phyloP scores from a whole-genome alignment of 1,140 invertebrate species.

The Hycleus phaleratus region DNA sequence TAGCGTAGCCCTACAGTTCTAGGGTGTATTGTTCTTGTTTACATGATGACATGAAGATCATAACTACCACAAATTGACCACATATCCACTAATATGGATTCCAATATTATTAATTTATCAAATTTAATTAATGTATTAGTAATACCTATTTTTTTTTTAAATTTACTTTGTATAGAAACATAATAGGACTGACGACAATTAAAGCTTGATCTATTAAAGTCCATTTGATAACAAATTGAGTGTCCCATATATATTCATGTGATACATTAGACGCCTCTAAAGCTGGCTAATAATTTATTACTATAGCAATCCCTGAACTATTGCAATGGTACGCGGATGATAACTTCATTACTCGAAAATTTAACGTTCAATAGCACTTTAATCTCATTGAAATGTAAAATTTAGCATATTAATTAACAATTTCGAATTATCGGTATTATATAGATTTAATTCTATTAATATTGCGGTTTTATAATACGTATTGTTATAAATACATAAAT shows the following conservation, averaged over 20 bases:
- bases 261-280: slow-evolving; percentile 1
- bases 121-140: not conserved
- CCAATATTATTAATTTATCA: too few species aligned
- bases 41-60: slow-evolving; percentile 13
- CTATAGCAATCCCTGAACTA: not conserved
- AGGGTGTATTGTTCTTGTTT: slow-evolving; percentile 14
- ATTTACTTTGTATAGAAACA: not conserved
- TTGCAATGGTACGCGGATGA: not conserved
- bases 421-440: not conserved
- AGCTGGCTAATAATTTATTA: slow-evolving; percentile 5
- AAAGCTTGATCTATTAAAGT: slow-evolving; percentile 35
- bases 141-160: not conserved
- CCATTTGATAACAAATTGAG: slow-evolving; percentile 32
- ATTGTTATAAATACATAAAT: not conserved
- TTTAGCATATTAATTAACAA: not conserved
- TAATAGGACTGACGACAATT: slow-evolving; percentile 34
- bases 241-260: slow-evolving; percentile 13
- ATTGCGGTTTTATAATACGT: not conserved
- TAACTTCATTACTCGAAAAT: slow-evolving; percentile 9
- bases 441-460: too few species aligned
- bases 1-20: slow-evolving; percentile 7
- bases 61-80: slow-evolving; percentile 12
- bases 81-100: not conserved
- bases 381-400: not conserved
- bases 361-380: slow-evolving; percentile 2